Percentiles rank a stretch among this genome's conserved stretches.
phyloP scores from a whole-genome alignment of 2,113 vertebrate genomes.

The Bucco capensis region DNA sequence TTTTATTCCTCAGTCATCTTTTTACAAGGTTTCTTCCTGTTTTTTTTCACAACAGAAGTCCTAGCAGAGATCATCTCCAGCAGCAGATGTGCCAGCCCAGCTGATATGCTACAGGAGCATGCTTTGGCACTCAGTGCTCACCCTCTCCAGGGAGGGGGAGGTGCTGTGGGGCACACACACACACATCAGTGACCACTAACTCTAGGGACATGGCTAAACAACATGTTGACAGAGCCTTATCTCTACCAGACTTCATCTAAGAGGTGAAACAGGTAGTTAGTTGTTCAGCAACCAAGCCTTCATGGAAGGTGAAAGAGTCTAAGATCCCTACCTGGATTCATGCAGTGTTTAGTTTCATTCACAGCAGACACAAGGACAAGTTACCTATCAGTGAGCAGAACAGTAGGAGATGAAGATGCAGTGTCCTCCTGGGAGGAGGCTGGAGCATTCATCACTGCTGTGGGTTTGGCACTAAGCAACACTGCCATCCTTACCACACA shows the following conservation, averaged over 20 bases:
- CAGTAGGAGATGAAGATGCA: background rate
- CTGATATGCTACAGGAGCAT: background rate
- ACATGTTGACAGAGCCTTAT: background rate
- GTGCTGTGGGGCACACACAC: background rate
- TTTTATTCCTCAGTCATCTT: slow-evolving; percentile 62
- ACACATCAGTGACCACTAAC: background rate
- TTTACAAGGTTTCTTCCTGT: background rate
- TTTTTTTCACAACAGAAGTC: slow-evolving; percentile 34
- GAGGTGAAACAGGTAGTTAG: slow-evolving; percentile 11
- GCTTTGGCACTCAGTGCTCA: background rate
- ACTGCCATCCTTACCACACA: accelerated
- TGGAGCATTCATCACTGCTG: background rate
- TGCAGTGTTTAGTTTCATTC: slow-evolving; percentile 3
- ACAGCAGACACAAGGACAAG: background rate
- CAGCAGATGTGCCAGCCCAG: background rate
- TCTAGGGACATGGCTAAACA: background rate
- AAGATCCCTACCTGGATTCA: slow-evolving; percentile 4
- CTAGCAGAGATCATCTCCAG: slow-evolving; percentile 25
- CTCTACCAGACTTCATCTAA: background rate
- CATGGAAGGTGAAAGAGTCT: slow-evolving; percentile 67
- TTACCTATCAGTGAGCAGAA: background rate
- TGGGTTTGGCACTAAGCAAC: background rate
- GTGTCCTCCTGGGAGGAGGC: background rate
- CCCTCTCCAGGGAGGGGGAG: too few relatives aligned
- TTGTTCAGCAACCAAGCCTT: slow-evolving; percentile 60